Conservation (phyloP, 1,140 invertebrate genomes). For the Pseudomyrmex dendroicus region DNA sequence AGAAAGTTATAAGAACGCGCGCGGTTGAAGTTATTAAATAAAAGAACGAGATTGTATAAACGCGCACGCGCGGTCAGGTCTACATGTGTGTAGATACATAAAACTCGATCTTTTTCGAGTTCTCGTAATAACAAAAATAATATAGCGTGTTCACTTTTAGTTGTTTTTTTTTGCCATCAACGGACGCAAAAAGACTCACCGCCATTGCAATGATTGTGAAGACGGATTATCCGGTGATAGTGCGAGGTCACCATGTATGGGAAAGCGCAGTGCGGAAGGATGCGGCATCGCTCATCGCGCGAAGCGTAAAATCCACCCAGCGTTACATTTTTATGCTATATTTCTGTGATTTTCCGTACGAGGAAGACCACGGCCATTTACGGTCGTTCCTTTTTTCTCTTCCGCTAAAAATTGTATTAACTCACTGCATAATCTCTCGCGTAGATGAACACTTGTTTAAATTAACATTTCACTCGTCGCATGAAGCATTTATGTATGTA, state of each 20-base stretch:
- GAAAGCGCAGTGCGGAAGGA: slow-evolving; percentile 51
- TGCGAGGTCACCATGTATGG: slow-evolving; percentile 29
- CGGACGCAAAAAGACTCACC: background rate
- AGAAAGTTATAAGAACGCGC: background rate
- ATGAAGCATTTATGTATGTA: too few species aligned
- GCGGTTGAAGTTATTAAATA: slow-evolving; percentile 1
- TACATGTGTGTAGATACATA: background rate
- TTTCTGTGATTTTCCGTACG: slow-evolving; percentile 65
- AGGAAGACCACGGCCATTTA: slow-evolving; percentile 30
- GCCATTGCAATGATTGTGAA: slow-evolving; percentile 21
- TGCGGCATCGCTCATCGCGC: slow-evolving; percentile 66
- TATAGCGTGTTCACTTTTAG: background rate
- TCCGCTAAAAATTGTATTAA: slow-evolving; percentile 39
- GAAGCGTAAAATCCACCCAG: slow-evolving; percentile 76
- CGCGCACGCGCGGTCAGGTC: background rate
- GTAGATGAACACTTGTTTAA: slow-evolving; percentile 40
- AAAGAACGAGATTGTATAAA: background rate
- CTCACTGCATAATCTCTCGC: slow-evolving; percentile 33
- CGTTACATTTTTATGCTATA: slow-evolving; percentile 72
- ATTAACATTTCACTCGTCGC: slow-evolving; percentile 29
- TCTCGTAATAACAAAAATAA: background rate
- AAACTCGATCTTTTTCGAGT: too few species aligned
- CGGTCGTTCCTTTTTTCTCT: slow-evolving; percentile 30
- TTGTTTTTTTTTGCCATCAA: background rate
- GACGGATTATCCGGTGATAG: slow-evolving; percentile 33